A percentile compares a stretch with the other conserved stretches of the same genome.
Evolutionary conservation across 2,113 vertebrate species (phyloP).

Genomic region (Dipodomys stephensi): DNA sequence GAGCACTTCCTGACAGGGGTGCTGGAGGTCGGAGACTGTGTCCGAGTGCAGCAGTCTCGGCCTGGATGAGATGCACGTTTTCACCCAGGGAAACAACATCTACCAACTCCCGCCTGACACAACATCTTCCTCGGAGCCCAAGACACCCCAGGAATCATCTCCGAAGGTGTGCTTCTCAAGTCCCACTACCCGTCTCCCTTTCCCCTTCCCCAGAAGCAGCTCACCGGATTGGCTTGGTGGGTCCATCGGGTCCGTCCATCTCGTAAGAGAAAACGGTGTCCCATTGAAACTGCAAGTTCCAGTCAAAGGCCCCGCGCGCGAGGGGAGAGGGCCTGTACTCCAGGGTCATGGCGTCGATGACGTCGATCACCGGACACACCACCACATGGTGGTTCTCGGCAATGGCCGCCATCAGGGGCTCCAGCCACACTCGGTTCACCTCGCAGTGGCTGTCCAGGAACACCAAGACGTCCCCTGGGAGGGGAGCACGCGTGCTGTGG

Average conservation of each 20-base stretch:
- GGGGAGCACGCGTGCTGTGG: slow-evolving; percentile 33
- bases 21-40: rapidly evolving
- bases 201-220: not conserved
- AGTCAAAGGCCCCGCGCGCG: slow-evolving; percentile 95
- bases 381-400: slow-evolving; percentile 87
- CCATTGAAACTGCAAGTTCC: slow-evolving; percentile 97
- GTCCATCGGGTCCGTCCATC: slow-evolving; percentile 88
- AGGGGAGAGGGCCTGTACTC: slow-evolving; percentile 92
- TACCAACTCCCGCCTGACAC: not conserved
- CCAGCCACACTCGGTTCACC: slow-evolving; percentile 94
- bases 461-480: slow-evolving; percentile 93
- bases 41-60: not conserved
- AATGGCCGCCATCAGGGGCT: slow-evolving; percentile 92
- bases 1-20: not conserved
- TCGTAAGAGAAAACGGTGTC: slow-evolving; percentile 93
- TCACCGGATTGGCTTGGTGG: slow-evolving; percentile 92
- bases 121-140: not conserved
- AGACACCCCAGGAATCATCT: not conserved
- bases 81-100: not conserved
- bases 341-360: slow-evolving; percentile 92
- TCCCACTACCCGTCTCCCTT: no score
- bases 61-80: not conserved
- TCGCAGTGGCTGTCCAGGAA: slow-evolving; percentile 99
- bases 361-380: slow-evolving; percentile 95
- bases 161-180: not conserved